Conservation (phyloP, 2,113 vertebrate species). For the Alexandromys fortis region DNA sequence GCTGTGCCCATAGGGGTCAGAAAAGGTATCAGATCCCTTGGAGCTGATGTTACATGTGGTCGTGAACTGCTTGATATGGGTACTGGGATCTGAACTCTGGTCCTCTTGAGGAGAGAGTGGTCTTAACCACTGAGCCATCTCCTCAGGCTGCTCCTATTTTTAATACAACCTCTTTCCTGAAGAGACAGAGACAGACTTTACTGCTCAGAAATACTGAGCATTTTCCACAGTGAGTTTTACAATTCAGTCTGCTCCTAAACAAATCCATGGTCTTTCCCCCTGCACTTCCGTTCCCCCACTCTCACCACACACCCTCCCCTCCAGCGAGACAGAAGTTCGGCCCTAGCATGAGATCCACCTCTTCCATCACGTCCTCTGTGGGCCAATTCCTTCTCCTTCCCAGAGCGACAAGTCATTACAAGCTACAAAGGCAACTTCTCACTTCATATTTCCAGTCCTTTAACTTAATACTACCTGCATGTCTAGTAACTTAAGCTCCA, state of each 20-base stretch:
- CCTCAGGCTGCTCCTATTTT: not conserved
- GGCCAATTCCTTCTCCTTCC: not conserved
- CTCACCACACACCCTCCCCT: not conserved
- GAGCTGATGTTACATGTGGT: not conserved
- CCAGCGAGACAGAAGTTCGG: not conserved
- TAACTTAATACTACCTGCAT: not conserved
- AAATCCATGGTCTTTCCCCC: not conserved
- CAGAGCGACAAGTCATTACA: not conserved
- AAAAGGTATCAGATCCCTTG: not conserved
- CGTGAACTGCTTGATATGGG: not conserved
- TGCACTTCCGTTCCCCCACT: no score
- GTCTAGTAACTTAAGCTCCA: conserved; percentile 35
- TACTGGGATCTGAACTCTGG: not conserved
- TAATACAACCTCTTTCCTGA: not conserved
- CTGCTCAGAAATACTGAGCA: not conserved
- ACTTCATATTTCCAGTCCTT: not conserved
- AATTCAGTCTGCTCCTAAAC: not conserved
- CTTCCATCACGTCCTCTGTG: not conserved
- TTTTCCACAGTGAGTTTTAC: not conserved
- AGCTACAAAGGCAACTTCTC: not conserved
- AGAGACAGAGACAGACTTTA: not conserved
- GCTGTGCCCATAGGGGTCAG: not conserved
- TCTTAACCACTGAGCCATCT: not conserved
- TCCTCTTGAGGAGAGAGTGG: not conserved
- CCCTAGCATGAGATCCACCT: not conserved